Conservation (phyloP, 2,888 invertebrate species). For the Halictus ligatus region DNA sequence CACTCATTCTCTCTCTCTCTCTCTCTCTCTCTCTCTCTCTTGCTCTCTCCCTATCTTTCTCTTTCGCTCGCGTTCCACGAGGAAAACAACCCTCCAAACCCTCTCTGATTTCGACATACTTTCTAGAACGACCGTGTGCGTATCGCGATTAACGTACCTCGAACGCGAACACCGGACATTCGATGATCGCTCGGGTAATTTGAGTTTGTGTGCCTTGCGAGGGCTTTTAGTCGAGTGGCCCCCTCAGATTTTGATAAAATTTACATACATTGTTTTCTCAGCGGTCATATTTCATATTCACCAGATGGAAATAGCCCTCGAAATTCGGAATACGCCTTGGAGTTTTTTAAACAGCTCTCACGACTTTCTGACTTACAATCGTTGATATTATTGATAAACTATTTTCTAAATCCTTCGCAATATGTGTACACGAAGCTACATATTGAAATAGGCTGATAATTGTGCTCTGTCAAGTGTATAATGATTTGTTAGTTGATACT, state of each 20-base stretch:
- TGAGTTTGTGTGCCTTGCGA: not conserved
- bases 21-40: not conserved
- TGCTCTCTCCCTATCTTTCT: not conserved
- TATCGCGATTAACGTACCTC: conserved; percentile 1
- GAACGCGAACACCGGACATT: not conserved
- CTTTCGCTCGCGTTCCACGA: not conserved
- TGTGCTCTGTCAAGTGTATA: too few relatives aligned
- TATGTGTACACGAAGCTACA: too few relatives aligned
- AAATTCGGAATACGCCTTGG: not conserved
- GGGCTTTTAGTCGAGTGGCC: not conserved
- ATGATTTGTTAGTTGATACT: too few relatives aligned
- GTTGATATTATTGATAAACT: too few relatives aligned
- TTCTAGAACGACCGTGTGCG: not conserved
- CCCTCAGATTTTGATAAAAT: not conserved
- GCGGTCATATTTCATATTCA: not conserved
- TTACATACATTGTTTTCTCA: not conserved
- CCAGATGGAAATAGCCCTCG: not conserved
- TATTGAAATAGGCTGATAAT: too few relatives aligned
- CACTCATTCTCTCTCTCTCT: not conserved
- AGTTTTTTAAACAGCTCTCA: not conserved
- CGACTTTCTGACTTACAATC: not conserved
- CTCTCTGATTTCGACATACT: conserved; percentile 4
- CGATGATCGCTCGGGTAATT: not conserved
- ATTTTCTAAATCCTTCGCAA: too few relatives aligned
- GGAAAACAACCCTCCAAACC: not conserved